Conservation (phyloP, 1,140 invertebrate species). For the Diachasma alloeum region DNA sequence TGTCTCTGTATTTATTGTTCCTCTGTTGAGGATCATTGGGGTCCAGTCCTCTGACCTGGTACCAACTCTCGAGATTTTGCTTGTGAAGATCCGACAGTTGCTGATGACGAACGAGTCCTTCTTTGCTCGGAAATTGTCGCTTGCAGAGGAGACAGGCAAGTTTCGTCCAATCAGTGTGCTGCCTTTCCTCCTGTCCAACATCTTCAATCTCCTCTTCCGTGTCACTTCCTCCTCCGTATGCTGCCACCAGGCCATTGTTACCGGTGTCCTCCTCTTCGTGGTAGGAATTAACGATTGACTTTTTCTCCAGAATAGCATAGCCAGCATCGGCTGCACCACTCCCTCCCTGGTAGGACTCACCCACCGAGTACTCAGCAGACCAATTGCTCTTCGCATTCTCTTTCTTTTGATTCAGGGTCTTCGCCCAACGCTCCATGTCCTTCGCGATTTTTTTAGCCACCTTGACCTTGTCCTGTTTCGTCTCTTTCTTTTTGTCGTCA, state of each 20-base stretch:
- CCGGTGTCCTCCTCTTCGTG: constrained; percentile 58
- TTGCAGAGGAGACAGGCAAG: constrained; percentile 96
- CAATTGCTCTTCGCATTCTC: constrained; percentile 78
- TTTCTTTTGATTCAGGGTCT: constrained; percentile 96
- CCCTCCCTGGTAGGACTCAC: constrained; percentile 51
- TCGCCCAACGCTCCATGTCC: constrained; percentile 88
- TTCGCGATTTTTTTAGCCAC: constrained; percentile 98
- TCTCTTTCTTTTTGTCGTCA: constrained; percentile 68
- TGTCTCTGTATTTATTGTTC: constrained; percentile 83
- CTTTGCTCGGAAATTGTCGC: constrained; percentile 89
- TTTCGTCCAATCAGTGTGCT: constrained; percentile 86
- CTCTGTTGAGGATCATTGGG: constrained; percentile 66
- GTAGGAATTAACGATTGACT: constrained; percentile 55
- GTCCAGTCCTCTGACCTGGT: constrained; percentile 66
- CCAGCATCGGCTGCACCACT: constrained; percentile 87
- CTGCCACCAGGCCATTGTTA: constrained; percentile 73
- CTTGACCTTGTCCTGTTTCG: constrained; percentile 91
- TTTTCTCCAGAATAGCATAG: constrained; percentile 85
- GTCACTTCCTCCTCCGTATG: constrained; percentile 78
- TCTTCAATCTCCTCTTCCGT: constrained; percentile 73
- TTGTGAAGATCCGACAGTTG: constrained; percentile 96
- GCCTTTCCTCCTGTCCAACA: constrained; percentile 68
- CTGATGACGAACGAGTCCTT: constrained; percentile 89
- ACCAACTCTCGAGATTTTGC: constrained; percentile 84
- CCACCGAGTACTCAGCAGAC: constrained; percentile 65